Conservation (phyloP, 2,113 vertebrate genomes). For the Sardina pilchardus region DNA sequence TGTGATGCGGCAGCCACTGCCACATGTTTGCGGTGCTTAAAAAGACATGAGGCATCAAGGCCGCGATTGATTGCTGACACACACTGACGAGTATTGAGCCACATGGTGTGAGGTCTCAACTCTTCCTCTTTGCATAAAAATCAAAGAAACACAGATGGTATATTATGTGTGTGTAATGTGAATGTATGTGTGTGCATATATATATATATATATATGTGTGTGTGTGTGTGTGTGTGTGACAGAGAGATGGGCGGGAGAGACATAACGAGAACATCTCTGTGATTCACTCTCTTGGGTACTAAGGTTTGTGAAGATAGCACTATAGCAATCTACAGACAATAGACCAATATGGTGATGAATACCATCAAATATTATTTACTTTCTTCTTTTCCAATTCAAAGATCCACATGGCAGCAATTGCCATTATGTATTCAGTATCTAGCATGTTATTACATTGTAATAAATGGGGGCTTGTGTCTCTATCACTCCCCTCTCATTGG, state of each 20-base stretch:
- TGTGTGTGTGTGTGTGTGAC: neutral
- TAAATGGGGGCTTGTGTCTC: neutral
- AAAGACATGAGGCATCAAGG: constrained; percentile 11
- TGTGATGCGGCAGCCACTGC: constrained; percentile 38
- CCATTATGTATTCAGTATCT: neutral
- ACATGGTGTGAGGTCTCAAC: neutral
- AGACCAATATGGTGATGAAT: neutral
- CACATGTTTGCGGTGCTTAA: constrained; percentile 24
- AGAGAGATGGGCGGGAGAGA: neutral
- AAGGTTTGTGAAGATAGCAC: neutral
- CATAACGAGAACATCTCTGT: neutral
- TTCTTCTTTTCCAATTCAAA: neutral
- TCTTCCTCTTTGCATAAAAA: neutral
- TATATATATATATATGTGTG: neutral
- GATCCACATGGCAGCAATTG: neutral
- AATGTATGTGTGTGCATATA: neutral
- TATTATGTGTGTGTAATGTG: neutral
- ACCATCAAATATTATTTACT: neutral
- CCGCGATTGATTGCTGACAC: constrained; percentile 22
- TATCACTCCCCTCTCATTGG: neutral
- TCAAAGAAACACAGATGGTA: constrained; percentile 11
- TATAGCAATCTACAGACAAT: neutral
- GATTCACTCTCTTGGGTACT: neutral
- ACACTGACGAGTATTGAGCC: constrained; percentile 16
- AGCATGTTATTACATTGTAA: neutral